Percentiles rank a stretch among this genome's conserved stretches.
Evolutionary conservation across 1,140 invertebrate genomes (phyloP).

Genomic region (Diabrotica virgifera): DNA sequence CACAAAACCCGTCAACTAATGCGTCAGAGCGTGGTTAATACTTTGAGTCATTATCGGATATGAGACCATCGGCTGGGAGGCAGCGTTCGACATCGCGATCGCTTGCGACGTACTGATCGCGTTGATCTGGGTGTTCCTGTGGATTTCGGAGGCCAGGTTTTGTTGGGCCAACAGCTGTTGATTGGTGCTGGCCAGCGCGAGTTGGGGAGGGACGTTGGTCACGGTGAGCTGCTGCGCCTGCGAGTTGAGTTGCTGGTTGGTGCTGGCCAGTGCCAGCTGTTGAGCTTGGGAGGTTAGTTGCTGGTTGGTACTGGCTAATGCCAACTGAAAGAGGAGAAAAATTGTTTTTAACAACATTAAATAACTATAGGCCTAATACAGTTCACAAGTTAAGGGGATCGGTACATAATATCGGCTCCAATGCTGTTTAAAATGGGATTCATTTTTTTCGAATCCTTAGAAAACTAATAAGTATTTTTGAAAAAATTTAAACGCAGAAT

Average conservation of each 20-base stretch:
- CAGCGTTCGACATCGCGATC: slow-evolving; percentile 55
- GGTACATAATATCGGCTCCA: no score
- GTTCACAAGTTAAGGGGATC: no score
- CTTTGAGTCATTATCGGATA: slow-evolving; percentile 70
- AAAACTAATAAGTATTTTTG: no score
- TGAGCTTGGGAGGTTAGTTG: slow-evolving; percentile 39
- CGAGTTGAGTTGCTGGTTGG: slow-evolving; percentile 38
- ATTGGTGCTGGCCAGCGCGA: slow-evolving; percentile 29
- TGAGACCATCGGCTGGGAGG: slow-evolving; percentile 62
- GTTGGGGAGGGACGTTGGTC: slow-evolving; percentile 41
- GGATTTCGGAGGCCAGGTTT: slow-evolving; percentile 43
- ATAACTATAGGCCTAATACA: neutral
- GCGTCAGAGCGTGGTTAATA: slow-evolving; percentile 39
- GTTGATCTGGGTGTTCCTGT: slow-evolving; percentile 43
- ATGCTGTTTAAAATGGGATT: no score
- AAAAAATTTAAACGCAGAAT: no score
- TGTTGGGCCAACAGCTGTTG: slow-evolving; percentile 40
- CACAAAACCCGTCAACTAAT: slow-evolving; percentile 24
- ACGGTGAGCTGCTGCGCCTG: slow-evolving; percentile 42
- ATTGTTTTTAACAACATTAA: neutral
- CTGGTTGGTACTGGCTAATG: slow-evolving; percentile 26
- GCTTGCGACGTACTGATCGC: slow-evolving; percentile 50
- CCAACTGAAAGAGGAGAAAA: slow-evolving; percentile 6
- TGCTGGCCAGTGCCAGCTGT: slow-evolving; percentile 37
- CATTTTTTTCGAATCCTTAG: no score